Evolutionary conservation across 1,140 invertebrate species (phyloP).

Genomic region (Caenorhabditis remanei): DNA sequence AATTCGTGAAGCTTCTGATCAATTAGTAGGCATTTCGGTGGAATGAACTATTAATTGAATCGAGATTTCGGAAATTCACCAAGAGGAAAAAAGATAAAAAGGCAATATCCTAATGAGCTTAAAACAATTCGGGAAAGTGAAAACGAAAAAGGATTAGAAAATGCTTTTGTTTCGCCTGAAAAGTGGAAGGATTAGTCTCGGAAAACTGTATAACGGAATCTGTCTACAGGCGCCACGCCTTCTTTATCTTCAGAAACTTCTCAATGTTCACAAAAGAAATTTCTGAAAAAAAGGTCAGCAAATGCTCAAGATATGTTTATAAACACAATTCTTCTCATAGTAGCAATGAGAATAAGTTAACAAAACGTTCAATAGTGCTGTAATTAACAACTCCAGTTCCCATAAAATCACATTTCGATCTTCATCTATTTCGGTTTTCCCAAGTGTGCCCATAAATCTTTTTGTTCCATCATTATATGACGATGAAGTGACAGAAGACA

Average conservation of each 20-base stretch:
- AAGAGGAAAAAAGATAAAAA: background rate
- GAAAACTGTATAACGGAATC: background rate
- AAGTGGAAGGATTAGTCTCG: background rate
- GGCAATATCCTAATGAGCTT: slow-evolving; percentile 24
- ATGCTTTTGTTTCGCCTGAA: slow-evolving; percentile 3
- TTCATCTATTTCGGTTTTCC: background rate
- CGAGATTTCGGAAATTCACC: background rate
- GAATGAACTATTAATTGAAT: background rate
- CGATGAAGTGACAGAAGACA: slow-evolving; percentile 16
- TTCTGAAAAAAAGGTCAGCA: no score
- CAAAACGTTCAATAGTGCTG: background rate
- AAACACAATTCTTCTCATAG: no score
- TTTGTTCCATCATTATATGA: background rate
- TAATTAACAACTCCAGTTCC: background rate
- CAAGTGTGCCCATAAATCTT: background rate
- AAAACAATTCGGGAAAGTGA: slow-evolving; percentile 1
- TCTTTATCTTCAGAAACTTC: background rate
- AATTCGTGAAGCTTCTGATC: no score
- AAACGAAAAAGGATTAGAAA: background rate
- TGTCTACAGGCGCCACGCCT: background rate
- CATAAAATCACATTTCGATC: slow-evolving; percentile 19
- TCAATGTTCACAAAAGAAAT: no score
- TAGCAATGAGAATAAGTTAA: no score
- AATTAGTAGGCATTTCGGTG: no score
- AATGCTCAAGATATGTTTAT: background rate